Conservation (phyloP, 2,888 invertebrate genomes). For the Malthinus seriepunctatus region DNA sequence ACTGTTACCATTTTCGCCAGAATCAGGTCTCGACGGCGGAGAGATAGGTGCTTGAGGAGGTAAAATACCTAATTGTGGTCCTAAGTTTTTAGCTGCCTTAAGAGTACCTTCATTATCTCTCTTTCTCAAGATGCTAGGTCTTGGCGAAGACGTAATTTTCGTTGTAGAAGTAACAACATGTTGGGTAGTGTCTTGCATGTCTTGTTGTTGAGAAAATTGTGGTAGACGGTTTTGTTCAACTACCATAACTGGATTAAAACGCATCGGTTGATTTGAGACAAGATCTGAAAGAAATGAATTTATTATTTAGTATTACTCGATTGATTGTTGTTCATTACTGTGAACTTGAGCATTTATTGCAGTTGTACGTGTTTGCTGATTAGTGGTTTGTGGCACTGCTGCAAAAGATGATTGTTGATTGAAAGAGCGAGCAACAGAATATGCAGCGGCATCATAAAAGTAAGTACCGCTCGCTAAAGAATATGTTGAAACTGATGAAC, state of each 20-base stretch:
- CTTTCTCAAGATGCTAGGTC: constrained; percentile 87
- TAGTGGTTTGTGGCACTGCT: constrained; percentile 42
- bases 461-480: constrained; percentile 48
- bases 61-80: constrained; percentile 35
- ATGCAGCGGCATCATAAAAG: constrained; percentile 50
- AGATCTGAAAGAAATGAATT: constrained; percentile 31
- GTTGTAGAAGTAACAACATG: constrained; percentile 32
- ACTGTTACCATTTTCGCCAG: constrained; percentile 52
- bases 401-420: constrained; percentile 45
- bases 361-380: constrained; percentile 44
- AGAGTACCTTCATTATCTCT: constrained; percentile 78
- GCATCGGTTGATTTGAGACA: constrained; percentile 47
- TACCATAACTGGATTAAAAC: constrained; percentile 54
- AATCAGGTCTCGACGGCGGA: constrained; percentile 52
- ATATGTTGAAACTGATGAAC: constrained; percentile 48
- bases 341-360: constrained; percentile 45
- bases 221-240: constrained; percentile 47
- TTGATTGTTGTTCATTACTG: constrained; percentile 36
- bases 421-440: constrained; percentile 46
- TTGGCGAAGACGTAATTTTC: constrained; percentile 60
- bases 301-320: not conserved
- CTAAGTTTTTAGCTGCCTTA: constrained; percentile 67
- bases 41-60: constrained; percentile 45
- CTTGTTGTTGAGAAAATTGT: constrained; percentile 32
- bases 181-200: constrained; percentile 19